phyloP scores from a whole-genome alignment of 2,797 vertebrate species.

The Bovichtus diacanthus region DNA sequence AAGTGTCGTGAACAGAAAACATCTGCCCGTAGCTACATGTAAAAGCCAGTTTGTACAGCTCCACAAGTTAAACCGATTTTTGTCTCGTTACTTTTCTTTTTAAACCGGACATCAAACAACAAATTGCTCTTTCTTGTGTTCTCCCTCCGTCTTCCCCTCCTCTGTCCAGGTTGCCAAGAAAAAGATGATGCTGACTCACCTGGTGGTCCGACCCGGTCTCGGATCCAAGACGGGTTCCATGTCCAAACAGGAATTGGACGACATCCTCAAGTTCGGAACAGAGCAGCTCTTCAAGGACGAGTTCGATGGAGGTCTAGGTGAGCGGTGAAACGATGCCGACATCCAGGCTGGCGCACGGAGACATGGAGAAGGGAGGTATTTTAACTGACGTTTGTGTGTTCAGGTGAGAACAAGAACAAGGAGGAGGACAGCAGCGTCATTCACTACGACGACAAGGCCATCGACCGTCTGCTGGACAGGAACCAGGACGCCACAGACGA shows the following conservation, averaged over 20 bases:
- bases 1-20: not conserved
- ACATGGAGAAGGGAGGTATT: not conserved
- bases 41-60: not conserved
- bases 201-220: conserved; percentile 96
- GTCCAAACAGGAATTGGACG: conserved; percentile 98
- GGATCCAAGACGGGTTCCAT: conserved; percentile 99
- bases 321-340: not conserved
- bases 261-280: conserved; percentile 98
- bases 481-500: conserved; percentile 97
- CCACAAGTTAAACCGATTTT: not conserved
- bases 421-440: conserved; percentile 98
- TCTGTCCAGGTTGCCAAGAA: conserved; percentile 92
- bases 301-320: conserved; percentile 59
- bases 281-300: conserved; percentile 97
- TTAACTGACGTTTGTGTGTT: not conserved
- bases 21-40: too few relatives aligned
- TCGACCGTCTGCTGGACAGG: conserved; percentile 93
- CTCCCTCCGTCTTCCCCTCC: not conserved
- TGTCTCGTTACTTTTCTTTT: too few relatives aligned
- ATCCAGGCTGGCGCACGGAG: accelerated
- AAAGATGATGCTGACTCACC: conserved; percentile 99
- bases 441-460: conserved; percentile 98
- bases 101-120: not conserved
- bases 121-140: not conserved
- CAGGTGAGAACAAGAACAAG: conserved; percentile 94